Conservation (phyloP, 2,113 vertebrate genomes). For the Alouatta palliata region DNA sequence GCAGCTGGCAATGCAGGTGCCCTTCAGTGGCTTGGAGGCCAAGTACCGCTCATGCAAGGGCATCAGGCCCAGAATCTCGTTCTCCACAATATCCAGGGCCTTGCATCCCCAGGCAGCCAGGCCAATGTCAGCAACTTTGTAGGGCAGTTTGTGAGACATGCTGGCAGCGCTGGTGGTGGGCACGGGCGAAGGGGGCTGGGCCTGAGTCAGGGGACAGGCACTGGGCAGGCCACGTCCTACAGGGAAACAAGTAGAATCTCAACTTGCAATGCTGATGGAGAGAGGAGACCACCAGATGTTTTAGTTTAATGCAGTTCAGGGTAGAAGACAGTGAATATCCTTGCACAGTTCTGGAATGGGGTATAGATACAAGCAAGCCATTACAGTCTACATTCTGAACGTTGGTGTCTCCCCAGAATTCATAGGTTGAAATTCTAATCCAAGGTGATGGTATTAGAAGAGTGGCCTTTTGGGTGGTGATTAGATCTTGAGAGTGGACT, state of each 20-base stretch:
- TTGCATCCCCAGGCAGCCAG: no score
- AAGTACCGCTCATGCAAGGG: no score
- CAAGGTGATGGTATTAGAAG: neutral
- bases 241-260: neutral
- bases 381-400: neutral
- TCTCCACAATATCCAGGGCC: no score
- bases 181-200: no score
- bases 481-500: neutral
- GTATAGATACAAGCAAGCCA: neutral
- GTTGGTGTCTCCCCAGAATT: neutral
- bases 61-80: no score
- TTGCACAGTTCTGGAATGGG: neutral
- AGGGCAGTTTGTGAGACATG: no score
- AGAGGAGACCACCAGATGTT: neutral
- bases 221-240: no score
- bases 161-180: no score
- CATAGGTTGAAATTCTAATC: neutral
- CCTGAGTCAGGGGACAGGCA: no score
- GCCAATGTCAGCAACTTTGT: no score
- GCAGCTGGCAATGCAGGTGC: no score
- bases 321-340: neutral
- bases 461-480: neutral
- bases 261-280: neutral
- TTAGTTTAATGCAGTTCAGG: neutral
- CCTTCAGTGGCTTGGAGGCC: no score